These are phyloP conservation scores for Cephus runcator DNA, from an alignment of 2,888 invertebrate genomes.

Conservation along the genomic window DNA sequence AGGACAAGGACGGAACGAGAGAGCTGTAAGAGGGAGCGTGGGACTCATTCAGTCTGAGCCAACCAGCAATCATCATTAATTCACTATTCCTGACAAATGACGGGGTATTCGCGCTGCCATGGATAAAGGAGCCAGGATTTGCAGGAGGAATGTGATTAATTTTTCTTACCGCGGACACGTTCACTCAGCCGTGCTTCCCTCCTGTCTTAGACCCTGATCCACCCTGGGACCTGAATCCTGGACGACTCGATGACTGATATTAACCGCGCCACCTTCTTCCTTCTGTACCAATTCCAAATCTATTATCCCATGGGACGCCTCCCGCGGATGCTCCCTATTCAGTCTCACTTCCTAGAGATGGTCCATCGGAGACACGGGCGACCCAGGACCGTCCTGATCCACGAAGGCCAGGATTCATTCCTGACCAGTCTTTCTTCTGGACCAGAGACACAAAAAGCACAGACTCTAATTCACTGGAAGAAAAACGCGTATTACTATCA, in stretches of 20 bases:
- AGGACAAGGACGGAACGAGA: conserved; percentile 24
- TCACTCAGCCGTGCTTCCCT: conserved; percentile 45
- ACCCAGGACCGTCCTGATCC: not conserved
- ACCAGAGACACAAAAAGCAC: not conserved
- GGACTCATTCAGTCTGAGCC: conserved; percentile 47
- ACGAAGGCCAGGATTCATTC: not conserved
- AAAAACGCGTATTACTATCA: not conserved
- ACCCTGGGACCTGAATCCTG: not conserved
- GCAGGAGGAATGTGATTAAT: conserved; percentile 60
- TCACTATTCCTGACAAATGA: conserved; percentile 61
- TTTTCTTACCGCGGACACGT: conserved; percentile 50
- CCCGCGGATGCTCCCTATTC: not conserved
- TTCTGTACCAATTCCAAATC: not conserved
- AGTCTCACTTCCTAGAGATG: not conserved
- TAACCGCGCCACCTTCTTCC: conserved; percentile 15
- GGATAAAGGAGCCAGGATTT: conserved; percentile 59
- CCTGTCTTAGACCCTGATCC: conserved; percentile 35
- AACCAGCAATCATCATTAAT: conserved; percentile 60
- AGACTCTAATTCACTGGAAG: not conserved
- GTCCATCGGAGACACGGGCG: not conserved
- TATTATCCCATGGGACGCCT: not conserved
- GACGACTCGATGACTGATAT: conserved; percentile 16
- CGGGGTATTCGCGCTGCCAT: conserved; percentile 53
- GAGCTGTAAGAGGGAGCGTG: conserved; percentile 25
- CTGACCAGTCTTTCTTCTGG: not conserved